Base-by-base conservation (phyloP, 2,113 vertebrate genomes). In the Anser brachyrhynchus region DNA sequence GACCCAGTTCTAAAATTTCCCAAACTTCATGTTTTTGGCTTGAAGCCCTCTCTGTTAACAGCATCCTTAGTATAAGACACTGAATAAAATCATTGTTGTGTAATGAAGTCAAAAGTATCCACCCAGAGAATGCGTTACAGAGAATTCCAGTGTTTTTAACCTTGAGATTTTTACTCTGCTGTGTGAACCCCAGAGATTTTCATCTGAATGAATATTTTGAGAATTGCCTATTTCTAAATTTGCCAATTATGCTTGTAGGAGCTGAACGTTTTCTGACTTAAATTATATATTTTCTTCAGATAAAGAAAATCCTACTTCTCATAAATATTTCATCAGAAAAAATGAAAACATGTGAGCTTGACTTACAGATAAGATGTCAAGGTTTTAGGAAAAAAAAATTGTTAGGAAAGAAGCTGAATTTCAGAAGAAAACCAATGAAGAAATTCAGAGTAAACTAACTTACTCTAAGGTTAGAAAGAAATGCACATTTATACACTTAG, bases 301-400 rank as follows among this genome's bases (percentile, higher is more conserved):
- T 97, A 97, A 97, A 91, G 76, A 52, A 93, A 95, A 94, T 95
- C 73, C 37, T 96, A 57, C 28, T 46, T 84, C 80, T 97, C 93
- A 97, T 97, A 98, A 97, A 97, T 98, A 96, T 97, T 98, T 97
- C 91, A 97, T 96, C 70, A 90, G 94, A 73, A 84, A 95, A 95
- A 93, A 58, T 96, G 86, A 96, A 97, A 97, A 95, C 67, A 81
- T 80, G 33, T 62, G 86, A 90, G 25, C n/a, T 92, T 94, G 59
- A 73, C 84, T 76, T 96, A 81, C 64, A 58, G 66, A 94, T 94
- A 95, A 96, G 79, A n/a, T 46, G 33, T 66, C 64, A 66, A 84
- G 55, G 43, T 90, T 96, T 90, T 90, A 90, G 52, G 33, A 21
- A 88, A 86, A 94, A 73, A 81, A 69, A 73, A 93, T 71, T 22